phyloP scores from a whole-genome alignment of 1,140 invertebrate genomes.

The Ylistrum balloti region DNA sequence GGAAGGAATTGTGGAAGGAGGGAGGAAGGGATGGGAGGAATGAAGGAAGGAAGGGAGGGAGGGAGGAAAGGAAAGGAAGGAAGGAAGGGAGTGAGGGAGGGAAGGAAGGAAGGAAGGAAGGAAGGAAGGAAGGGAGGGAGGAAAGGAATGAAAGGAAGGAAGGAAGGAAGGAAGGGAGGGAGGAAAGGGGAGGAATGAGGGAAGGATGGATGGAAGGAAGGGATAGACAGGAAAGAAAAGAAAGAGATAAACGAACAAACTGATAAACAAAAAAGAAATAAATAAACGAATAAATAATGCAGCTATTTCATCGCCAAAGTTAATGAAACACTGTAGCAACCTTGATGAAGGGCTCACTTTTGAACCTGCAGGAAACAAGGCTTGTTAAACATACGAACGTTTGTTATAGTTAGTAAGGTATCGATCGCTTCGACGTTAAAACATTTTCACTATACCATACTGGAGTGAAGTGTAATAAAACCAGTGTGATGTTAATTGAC shows the following conservation, averaged over 20 bases:
- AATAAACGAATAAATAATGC: no score
- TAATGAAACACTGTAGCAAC: no score
- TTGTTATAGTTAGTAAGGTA: not conserved
- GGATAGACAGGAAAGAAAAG: not conserved
- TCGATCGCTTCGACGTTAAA: not conserved
- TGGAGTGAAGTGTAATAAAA: not conserved
- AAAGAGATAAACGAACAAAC: no score
- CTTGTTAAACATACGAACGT: not conserved
- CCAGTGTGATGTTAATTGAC: not conserved
- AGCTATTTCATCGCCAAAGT: no score
- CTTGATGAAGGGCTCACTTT: no score
- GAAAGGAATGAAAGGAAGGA: not conserved
- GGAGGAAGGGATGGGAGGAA: no score
- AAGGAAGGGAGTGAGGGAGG: no score
- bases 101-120: not conserved
- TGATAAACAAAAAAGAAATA: no score
- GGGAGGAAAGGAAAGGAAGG: no score
- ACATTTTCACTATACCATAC: not conserved
- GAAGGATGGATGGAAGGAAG: not conserved
- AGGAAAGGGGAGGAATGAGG: not conserved
- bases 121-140: not conserved
- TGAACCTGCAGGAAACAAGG: not conserved
- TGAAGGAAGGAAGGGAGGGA: no score
- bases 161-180: not conserved
- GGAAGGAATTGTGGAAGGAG: no score